Conservation (phyloP, 2,888 invertebrate species). For the Heliconius ismenius region DNA sequence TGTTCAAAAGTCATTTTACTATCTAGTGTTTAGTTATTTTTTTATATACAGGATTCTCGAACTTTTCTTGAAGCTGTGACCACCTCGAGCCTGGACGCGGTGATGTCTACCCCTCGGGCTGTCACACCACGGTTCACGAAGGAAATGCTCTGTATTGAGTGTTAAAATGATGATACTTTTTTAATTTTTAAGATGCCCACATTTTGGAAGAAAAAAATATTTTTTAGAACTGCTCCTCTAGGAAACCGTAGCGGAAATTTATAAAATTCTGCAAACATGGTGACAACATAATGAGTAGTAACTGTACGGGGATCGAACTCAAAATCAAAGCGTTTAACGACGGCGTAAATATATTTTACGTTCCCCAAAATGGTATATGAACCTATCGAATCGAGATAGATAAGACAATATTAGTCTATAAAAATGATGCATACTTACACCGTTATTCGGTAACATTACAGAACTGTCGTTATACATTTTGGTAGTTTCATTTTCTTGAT, state of each 20-base stretch:
- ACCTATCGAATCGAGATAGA: background rate
- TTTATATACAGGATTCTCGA: constrained; percentile 93
- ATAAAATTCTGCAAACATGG: no score
- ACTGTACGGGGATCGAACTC: no score
- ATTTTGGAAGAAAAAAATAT: no score
- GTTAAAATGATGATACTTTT: background rate
- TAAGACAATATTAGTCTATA: background rate
- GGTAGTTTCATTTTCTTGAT: constrained; percentile 54
- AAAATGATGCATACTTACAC: constrained; percentile 55
- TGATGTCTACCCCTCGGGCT: constrained; percentile 77
- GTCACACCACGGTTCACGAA: constrained; percentile 85
- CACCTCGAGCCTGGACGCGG: constrained; percentile 87
- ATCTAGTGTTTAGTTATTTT: constrained; percentile 22
- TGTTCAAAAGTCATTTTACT: constrained; percentile 8
- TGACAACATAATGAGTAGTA: no score
- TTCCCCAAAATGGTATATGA: background rate
- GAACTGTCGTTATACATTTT: constrained; percentile 58
- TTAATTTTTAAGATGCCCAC: no score
- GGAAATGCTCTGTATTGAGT: constrained; percentile 82
- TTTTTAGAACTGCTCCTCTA: no score
- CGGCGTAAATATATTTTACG: background rate
- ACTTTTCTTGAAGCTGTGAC: constrained; percentile 90
- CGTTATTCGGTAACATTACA: constrained; percentile 54
- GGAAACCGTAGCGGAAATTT: no score
- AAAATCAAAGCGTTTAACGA: background rate